Base-by-base conservation (phyloP, 2,113 vertebrate species). In the Pleuronectes platessa region DNA sequence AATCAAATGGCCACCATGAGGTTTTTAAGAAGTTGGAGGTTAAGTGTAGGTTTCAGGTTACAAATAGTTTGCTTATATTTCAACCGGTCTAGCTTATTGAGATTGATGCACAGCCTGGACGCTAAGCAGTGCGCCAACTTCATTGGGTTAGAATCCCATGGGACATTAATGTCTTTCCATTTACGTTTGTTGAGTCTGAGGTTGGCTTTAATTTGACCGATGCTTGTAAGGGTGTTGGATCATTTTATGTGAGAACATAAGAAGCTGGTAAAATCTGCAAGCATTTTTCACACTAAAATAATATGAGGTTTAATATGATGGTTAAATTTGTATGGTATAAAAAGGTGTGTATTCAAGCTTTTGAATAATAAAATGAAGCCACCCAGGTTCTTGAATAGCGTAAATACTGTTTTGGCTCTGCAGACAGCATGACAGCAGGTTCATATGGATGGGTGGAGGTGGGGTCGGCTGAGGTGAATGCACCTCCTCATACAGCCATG, bases 401-500 rank as follows among this genome's bases (percentile, higher is more conserved):
- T 13, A 17, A 45, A 55, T 37, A 58, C 23, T 10, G 14, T 47
- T 15, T 68, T 66, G 62, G 63, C 35, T 76, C 54, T 72, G 54
- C 42, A 40, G 51, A 26, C 73, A 53, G 64, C 78, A 56, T 56
- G 26, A 62, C 40, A 53, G 68, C 17, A 56, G 61, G 73, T 68
- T 70, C 51, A 40, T 73, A 31, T 60, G 56, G 61, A 64, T 74
- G 49, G 31, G 13, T 60, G 53, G n/a, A 37, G 61, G 58, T n/a
- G 45, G 27, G 23, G 61, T 35, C 56, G 20, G 27, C 69, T 56
- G 26, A 68, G 61, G 56, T 61, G 71, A 77, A 69, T 56, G 14
- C 55, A 56, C 5, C 35, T 42, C 45, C 79, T 73, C n/a, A 9
- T 58, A 45, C 58, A 76, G 69, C 74, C 67, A 78, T 71, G 58